phyloP scores from a whole-genome alignment of 1,140 invertebrate species.

The Drosophila neocordata region DNA sequence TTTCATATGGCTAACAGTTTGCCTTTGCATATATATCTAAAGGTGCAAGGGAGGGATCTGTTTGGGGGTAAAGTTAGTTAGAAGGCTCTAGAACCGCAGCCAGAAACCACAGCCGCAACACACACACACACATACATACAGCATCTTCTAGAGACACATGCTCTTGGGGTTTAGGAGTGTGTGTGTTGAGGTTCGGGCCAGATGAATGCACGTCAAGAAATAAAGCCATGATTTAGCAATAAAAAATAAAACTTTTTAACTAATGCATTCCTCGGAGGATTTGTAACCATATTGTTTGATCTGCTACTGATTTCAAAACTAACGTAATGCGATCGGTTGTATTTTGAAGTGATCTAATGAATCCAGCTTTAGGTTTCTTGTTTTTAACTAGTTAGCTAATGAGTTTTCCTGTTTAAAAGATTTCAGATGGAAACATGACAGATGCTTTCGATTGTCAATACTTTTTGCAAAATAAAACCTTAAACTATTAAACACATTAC shows the following conservation, averaged over 20 bases:
- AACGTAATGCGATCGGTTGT: too few species aligned
- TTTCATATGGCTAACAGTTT: conserved; percentile 45
- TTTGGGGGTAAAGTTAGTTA: neutral
- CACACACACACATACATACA: conserved; percentile 17
- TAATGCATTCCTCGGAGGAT: too few species aligned
- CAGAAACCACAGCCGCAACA: conserved; percentile 41
- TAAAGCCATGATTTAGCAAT: neutral
- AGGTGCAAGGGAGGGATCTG: neutral
- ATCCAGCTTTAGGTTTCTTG: too few species aligned
- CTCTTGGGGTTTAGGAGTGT: neutral
- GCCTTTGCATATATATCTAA: conserved; percentile 51
- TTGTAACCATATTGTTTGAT: too few species aligned
- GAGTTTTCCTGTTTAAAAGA: too few species aligned
- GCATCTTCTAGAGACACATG: conserved; percentile 18
- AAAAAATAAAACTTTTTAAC: neutral
- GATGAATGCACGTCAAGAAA: conserved; percentile 55
- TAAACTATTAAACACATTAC: too few species aligned
- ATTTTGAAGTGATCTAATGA: too few species aligned
- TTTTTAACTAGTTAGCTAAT: too few species aligned
- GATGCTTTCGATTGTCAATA: too few species aligned
- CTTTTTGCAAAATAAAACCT: too few species aligned
- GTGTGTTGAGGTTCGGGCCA: conserved; percentile 39
- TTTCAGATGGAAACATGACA: too few species aligned
- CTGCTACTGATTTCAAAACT: too few species aligned
- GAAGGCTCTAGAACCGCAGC: conserved; percentile 32